Evolutionary conservation across 2,113 vertebrate genomes (phyloP), one percentile per base, ranked within the genome.

Genomic region (Triplophysa tibetana): DNA sequence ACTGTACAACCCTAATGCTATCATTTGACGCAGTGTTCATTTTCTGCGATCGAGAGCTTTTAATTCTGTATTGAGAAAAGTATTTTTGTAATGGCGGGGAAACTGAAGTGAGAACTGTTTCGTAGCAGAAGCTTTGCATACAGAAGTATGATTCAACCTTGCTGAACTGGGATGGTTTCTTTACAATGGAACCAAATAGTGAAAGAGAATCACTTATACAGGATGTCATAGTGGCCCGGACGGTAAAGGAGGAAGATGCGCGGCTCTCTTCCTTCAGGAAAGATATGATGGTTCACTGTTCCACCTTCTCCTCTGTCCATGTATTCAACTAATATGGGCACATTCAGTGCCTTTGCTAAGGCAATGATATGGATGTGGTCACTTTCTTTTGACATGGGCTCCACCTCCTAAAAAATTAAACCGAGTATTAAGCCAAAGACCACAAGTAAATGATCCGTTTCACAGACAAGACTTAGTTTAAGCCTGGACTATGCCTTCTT

Each of bases 281-380:
- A 97, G 83, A 97, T 83, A 54, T 98, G 96, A 72, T 95, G 95
- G 90, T 98, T 96, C 89, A 96, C 96, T 79, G 94, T 92, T 58
- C 94, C 95, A 1, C 96, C 96, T 85, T 96, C 95, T 0, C 96
- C 95, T 67, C 96, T 92, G 89, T 98, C 96, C 96, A 98, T 97
- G 90, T 98, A 98, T 84, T 98, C 96, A 91, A 97, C 96, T 87
- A 94, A 93, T 88, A 97, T 95, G 86, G 96, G 92, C 80, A 97
- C 93, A 50, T 93, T 88, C 79, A 98, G 91, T 50, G 95, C 96
- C 92, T 98, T 94, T 16, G 96, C 95, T 87, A 98, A 92, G 7
- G 96, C 95, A 80, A 98, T 97, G 93, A 98, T 95, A 93, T 98
- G 96, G 90, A 98, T 98, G 89, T 98, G 96, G 90, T 98, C 96